These are phyloP conservation scores for Portevinia maculata DNA, from an alignment of 2,888 invertebrate genomes.

Conservation along the genomic window DNA sequence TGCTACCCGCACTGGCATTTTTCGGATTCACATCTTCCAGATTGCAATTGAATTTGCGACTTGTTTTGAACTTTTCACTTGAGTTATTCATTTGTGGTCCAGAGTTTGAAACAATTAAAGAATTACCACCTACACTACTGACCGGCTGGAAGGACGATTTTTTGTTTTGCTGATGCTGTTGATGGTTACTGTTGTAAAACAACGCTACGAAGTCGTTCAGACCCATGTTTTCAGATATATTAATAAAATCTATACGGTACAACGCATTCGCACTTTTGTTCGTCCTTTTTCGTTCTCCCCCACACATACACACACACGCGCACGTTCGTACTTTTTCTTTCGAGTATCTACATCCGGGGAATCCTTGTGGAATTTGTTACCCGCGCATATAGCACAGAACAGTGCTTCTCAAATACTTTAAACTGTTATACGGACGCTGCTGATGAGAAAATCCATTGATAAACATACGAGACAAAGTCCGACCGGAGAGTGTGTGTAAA, in stretches of 20 bases:
- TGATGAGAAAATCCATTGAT: conserved; percentile 47
- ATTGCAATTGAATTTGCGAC: conserved; percentile 77
- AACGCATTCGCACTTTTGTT: conserved; percentile 66
- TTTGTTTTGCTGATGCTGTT: conserved; percentile 57
- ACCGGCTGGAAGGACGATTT: conserved; percentile 66
- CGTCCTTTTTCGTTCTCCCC: conserved; percentile 32
- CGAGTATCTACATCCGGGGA: conserved; percentile 44
- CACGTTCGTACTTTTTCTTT: conserved; percentile 17
- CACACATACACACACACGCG: conserved; percentile 17
- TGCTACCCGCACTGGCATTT: conserved; percentile 73
- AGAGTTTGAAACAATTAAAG: conserved; percentile 42
- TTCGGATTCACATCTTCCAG: conserved; percentile 79
- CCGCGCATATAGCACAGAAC: conserved; percentile 63
- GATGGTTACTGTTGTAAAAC: conserved; percentile 78
- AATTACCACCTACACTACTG: conserved; percentile 49
- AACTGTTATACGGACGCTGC: conserved; percentile 56
- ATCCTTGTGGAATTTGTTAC: conserved; percentile 70
- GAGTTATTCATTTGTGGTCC: conserved; percentile 66
- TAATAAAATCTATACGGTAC: conserved; percentile 63
- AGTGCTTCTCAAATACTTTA: conserved; percentile 64
- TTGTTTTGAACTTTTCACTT: conserved; percentile 67
- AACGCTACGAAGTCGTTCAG: conserved; percentile 82
- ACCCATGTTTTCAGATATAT: conserved; percentile 78
- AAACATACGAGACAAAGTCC: conserved; percentile 27
- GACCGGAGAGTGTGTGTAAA: conserved; percentile 58